Base-by-base conservation (phyloP, 1,140 invertebrate species). In the Mya arenaria region DNA sequence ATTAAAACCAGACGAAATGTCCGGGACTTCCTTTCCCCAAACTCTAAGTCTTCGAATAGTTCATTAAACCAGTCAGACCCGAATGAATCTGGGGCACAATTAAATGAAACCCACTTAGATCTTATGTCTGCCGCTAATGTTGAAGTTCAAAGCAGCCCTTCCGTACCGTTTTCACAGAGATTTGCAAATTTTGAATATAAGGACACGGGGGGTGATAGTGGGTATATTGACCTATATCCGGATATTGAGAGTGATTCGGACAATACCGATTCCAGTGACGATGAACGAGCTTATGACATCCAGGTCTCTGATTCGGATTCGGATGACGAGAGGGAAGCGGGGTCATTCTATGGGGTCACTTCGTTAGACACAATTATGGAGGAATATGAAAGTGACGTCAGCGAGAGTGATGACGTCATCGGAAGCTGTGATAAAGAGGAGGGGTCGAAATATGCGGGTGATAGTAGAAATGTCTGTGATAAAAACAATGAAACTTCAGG, bases 311-410 rank as follows among this genome's bases (percentile, higher is more conserved):
- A 84, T 63, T 75, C 86, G 1, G 82, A 85, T n/a, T 87, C 84
- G 0, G 85, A 86, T 56, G 72, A 69, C 17, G 84, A 84, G 15
- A 63, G 71, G 4, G 87, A 84, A 83, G 56, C 87, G 60, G 73
- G 85, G 72, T 73, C 85, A 79, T 75, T 80, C 28, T 80, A 58
- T 71, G 77, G 77, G 48, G 77, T 80, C 15, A 85, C 77, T 17
- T 34, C 85, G 30, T 68, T 91, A 28, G 90, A 89, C 62, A 87
- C 90, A 0, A 91, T 91, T 19, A 89, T 89, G 39, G 90, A 91
- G 62, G 90, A 91, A 62, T 86, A 88, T 71, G 89, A 90, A 41
- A 80, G 44, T 69, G 81, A 80, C n/a, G 37, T 44, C 5, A 82
- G 68, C 28, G 84, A 82, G 34, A 52, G 48, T 52, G 48, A 52